Evolutionary conservation across 2,797 vertebrate species (phyloP).

Genomic region (Cetoscarus ocellatus): DNA sequence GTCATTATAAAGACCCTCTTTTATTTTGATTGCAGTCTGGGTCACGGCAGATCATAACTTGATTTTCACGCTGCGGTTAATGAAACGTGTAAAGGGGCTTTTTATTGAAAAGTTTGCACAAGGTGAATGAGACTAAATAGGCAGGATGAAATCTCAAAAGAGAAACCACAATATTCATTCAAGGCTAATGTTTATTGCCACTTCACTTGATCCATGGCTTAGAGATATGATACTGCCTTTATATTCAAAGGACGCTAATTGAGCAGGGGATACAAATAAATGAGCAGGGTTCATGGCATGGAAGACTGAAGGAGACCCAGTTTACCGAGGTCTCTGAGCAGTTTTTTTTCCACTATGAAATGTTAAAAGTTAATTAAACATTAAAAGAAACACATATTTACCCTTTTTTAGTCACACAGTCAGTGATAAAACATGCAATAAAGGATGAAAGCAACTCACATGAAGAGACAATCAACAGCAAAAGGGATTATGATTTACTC

Average conservation of each 20-base stretch:
- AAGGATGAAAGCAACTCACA: constrained; percentile 30
- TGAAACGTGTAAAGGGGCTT: constrained; percentile 74
- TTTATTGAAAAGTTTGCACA: constrained; percentile 79
- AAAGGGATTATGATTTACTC: constrained; percentile 19
- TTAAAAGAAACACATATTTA: constrained; percentile 23
- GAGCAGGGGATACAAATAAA: constrained; percentile 73
- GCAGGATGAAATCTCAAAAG: constrained; percentile 53
- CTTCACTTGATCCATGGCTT: constrained; percentile 72
- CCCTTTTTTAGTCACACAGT: constrained; percentile 24
- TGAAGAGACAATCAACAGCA: constrained; percentile 13
- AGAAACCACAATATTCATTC: constrained; percentile 64
- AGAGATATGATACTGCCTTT: constrained; percentile 69
- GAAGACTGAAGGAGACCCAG: constrained; percentile 36
- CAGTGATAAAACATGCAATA: constrained; percentile 29
- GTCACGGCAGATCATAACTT: constrained; percentile 73
- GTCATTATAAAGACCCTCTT: constrained; percentile 74
- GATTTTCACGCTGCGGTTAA: constrained; percentile 70
- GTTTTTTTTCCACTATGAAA: constrained; percentile 27
- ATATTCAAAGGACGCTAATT: constrained; percentile 72
- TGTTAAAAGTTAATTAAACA: neutral
- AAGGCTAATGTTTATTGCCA: constrained; percentile 77
- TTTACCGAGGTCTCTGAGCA: constrained; percentile 46
- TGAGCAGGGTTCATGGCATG: constrained; percentile 51
- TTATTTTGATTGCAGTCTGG: constrained; percentile 78
- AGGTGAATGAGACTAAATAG: constrained; percentile 76